A percentile compares a stretch with the other conserved stretches of the same genome.
phyloP scores from a whole-genome alignment of 2,113 vertebrate species.

The Elgaria multicarinata region DNA sequence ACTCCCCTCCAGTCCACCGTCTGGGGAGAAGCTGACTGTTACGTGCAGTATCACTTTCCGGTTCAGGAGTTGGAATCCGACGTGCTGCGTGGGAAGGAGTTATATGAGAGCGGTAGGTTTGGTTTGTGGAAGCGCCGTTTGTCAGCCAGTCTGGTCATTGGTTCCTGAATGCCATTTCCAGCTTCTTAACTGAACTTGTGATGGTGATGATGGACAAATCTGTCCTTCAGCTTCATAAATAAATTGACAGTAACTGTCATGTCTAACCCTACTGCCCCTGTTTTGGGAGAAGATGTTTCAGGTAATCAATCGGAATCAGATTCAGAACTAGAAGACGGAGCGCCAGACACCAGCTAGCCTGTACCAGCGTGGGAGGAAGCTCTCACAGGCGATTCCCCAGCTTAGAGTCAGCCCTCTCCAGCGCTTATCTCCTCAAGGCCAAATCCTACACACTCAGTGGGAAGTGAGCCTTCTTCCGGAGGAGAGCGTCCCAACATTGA shows the following conservation, averaged over 20 bases:
- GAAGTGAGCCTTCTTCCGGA: too few species aligned
- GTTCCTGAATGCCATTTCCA: neutral
- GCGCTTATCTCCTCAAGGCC: too few species aligned
- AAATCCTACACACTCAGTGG: too few species aligned
- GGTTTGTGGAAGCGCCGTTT: neutral
- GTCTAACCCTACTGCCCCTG: too few species aligned
- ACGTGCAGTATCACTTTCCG: constrained; percentile 92
- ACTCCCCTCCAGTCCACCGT: constrained; percentile 90
- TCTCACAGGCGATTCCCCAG: too few species aligned
- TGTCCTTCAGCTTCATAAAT: neutral
- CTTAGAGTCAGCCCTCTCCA: too few species aligned
- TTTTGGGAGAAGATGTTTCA: too few species aligned
- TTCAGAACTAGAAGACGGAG: too few species aligned
- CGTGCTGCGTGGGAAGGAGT: constrained; percentile 29
- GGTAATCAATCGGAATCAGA: too few species aligned
- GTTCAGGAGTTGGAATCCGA: constrained; percentile 72
- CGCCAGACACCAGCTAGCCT: too few species aligned
- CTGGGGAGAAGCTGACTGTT: constrained; percentile 98
- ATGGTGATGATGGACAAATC: neutral
- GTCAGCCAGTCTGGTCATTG: neutral
- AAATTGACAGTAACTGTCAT: neutral
- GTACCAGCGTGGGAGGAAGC: too few species aligned
- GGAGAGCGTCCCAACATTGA: too few species aligned
- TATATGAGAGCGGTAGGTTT: constrained; percentile 79
- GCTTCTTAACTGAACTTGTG: neutral